These are phyloP conservation scores for Aegotheles bennettii DNA, from an alignment of 2,113 vertebrate species.

Conservation along the genomic window DNA sequence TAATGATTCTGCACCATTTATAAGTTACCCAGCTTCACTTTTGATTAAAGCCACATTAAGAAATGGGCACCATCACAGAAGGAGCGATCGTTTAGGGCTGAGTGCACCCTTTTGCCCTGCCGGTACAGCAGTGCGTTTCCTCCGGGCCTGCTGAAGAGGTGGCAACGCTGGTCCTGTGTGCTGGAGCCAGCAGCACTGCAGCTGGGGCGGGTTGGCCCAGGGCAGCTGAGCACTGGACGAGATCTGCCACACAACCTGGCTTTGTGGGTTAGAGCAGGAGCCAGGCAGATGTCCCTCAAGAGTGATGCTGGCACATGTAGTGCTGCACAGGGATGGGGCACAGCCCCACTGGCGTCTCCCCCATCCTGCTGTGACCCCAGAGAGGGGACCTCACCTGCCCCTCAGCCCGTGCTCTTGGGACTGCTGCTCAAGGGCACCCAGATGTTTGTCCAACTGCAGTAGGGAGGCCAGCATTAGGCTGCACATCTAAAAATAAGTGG, in stretches of 20 bases:
- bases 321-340: neutral
- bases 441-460: neutral
- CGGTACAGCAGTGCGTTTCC: neutral
- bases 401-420: neutral
- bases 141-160: neutral
- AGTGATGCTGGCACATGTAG: neutral
- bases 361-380: rapidly evolving
- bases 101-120: neutral
- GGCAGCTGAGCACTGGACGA: neutral
- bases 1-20: neutral
- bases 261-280: neutral
- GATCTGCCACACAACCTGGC: neutral
- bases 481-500: constrained; percentile 26
- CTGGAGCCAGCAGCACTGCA: neutral
- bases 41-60: neutral
- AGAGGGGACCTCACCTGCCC: neutral
- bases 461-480: neutral
- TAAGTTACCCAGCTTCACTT: neutral
- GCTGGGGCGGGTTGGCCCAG: neutral
- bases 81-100: neutral
- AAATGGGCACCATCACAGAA: neutral
- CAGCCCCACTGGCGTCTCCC: rapidly evolving
- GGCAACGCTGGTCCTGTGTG: neutral
- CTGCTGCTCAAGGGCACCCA: constrained; percentile 45
- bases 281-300: rapidly evolving